Evolutionary conservation across 2,113 vertebrate genomes (phyloP).

Genomic region (Neotragus pygmaeus): DNA sequence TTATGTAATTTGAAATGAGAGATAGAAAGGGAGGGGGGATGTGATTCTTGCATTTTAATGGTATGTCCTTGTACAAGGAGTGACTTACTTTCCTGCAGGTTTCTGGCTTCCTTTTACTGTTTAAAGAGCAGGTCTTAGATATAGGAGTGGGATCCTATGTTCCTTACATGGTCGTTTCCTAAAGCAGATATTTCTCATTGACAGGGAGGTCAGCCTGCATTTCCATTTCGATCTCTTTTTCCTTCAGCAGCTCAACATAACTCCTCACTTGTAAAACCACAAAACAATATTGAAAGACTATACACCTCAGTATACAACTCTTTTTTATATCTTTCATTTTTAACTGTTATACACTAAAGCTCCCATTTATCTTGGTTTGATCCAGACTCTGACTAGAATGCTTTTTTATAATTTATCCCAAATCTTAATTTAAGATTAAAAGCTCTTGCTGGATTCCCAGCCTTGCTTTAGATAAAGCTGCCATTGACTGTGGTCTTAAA

Average conservation of each 20-base stretch:
- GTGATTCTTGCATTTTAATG: neutral
- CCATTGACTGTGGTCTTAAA: neutral
- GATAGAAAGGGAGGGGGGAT: neutral
- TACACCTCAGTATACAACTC: neutral
- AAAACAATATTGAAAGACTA: neutral
- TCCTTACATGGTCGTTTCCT: neutral
- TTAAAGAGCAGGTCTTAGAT: neutral
- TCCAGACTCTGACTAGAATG: neutral
- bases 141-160: neutral
- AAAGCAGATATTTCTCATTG: neutral
- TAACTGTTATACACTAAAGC: neutral
- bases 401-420: conserved; percentile 19
- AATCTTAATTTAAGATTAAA: conserved; percentile 54
- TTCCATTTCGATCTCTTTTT: neutral
- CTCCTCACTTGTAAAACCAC: neutral
- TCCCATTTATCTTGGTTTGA: neutral
- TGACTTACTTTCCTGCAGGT: neutral
- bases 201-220: neutral
- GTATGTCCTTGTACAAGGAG: neutral
- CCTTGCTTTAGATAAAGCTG: conserved; percentile 31
- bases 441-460: neutral
- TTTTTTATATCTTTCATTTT: neutral
- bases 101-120: neutral
- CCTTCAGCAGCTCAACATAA: neutral
- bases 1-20: neutral